Evolutionary conservation across 2,888 invertebrate genomes (phyloP).

Genomic region (Thymelicus sylvestris): DNA sequence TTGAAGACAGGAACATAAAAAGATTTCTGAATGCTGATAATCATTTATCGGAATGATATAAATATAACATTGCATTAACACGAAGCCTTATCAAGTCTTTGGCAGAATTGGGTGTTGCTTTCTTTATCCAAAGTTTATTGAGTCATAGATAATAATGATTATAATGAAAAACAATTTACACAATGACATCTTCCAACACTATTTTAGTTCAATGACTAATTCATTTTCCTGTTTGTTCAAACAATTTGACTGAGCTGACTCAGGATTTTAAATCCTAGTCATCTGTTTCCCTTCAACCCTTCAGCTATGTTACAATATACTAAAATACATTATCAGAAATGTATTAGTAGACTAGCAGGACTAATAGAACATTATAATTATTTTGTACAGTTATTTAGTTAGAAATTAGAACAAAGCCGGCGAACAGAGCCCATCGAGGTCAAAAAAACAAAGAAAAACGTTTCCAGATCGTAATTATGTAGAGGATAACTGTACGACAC

Average conservation of each 20-base stretch:
- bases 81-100: not conserved
- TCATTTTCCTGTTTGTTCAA: slow-evolving; percentile 6
- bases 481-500: slow-evolving; percentile 37
- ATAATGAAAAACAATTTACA: slow-evolving; percentile 3
- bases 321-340: no score
- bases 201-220: slow-evolving; percentile 11
- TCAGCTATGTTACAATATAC: no score
- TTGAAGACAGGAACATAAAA: no score
- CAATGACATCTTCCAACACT: not conserved
- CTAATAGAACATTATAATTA: not conserved
- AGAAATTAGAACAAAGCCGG: slow-evolving; percentile 17
- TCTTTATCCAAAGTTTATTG: not conserved
- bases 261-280: not conserved
- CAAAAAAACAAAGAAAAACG: slow-evolving; percentile 22
- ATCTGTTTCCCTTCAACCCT: no score
- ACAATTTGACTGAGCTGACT: not conserved
- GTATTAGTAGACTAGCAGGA: no score
- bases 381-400: not conserved
- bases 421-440: not conserved
- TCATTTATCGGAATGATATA: no score
- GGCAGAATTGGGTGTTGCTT: not conserved
- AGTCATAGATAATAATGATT: slow-evolving; percentile 14
- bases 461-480: slow-evolving; percentile 35
- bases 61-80: not conserved
- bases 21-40: no score